These are phyloP conservation scores for Bombus soroeensis DNA, from an alignment of 1,140 invertebrate species.

Conservation along the genomic window DNA sequence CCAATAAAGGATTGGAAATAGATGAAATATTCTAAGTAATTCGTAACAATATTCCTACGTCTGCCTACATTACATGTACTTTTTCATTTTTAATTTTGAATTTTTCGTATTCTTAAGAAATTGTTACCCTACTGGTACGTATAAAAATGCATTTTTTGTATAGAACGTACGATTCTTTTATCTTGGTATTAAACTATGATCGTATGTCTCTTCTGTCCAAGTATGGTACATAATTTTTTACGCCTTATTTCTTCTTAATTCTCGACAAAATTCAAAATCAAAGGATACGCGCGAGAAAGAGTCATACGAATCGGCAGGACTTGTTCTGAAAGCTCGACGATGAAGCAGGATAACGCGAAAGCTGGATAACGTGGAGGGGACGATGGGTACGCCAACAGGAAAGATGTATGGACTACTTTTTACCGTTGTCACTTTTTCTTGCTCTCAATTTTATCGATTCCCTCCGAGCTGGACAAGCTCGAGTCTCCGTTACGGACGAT, in stretches of 20 bases:
- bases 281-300: background rate
- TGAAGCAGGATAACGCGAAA: constrained; percentile 6
- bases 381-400: background rate
- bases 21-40: background rate
- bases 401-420: constrained; percentile 64
- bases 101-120: no score
- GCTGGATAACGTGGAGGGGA: background rate
- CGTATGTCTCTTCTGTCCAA: background rate
- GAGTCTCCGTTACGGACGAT: constrained; percentile 63
- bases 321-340: background rate
- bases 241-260: background rate
- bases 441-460: constrained; percentile 60
- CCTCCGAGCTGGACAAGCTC: constrained; percentile 16
- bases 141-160: no score
- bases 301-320: background rate
- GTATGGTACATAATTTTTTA: background rate
- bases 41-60: no score
- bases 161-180: background rate
- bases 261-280: background rate
- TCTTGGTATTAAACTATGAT: background rate
- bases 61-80: no score
- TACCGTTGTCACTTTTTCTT: constrained; percentile 71
- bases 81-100: no score
- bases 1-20: background rate
- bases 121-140: no score